Conservation (phyloP, 2,113 vertebrate genomes). For the Rhagologus leucostigma region DNA sequence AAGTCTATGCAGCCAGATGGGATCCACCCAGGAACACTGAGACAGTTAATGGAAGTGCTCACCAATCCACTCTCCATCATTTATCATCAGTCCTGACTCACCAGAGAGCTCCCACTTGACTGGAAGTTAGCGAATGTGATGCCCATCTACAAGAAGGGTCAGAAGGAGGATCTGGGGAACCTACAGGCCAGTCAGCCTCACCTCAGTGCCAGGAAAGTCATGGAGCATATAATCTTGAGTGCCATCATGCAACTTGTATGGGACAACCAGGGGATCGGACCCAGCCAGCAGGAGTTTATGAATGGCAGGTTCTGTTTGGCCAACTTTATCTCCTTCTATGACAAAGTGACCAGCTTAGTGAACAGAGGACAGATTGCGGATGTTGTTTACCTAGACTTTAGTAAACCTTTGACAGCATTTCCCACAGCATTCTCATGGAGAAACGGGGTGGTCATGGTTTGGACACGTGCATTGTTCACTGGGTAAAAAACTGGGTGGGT, state of each 20-base stretch:
- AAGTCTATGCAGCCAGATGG: background rate
- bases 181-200: background rate
- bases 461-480: background rate
- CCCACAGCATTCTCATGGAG: background rate
- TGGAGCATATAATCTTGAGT: background rate
- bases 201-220: background rate
- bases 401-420: background rate
- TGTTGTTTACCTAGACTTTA: background rate
- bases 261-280: background rate
- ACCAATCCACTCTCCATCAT: background rate
- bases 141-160: background rate
- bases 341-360: background rate
- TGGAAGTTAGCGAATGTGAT: background rate
- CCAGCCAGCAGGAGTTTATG: background rate
- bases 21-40: background rate
- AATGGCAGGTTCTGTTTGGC: background rate
- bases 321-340: background rate
- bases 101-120: background rate
- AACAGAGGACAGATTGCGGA: background rate
- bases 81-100: background rate
- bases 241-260: background rate
- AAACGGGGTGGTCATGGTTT: background rate
- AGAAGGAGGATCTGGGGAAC: background rate
- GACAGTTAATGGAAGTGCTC: background rate
- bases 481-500: background rate